Evolutionary conservation across 1,140 invertebrate species (phyloP), one percentile per base, ranked within the genome.

Genomic region (Macrotrachela quadricornifera): DNA sequence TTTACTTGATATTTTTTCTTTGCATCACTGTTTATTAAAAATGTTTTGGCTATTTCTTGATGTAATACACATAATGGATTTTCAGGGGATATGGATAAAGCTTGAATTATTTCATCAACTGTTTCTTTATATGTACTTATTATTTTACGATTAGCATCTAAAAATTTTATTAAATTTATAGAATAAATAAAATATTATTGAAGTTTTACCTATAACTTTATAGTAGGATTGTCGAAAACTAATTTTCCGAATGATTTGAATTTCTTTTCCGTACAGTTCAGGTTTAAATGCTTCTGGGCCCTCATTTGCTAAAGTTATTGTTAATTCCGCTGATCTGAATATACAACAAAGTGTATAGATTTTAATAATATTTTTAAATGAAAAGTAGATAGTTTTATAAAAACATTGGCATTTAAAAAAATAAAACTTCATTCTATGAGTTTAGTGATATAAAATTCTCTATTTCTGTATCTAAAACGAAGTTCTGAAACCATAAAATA

Each of bases 61-160:
- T 86, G 91, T 12, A 95, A 66, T 10, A 94, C 75, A 58, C 80
- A 82, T 17, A 92, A 78, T 0, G 87, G 88, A 73, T 94, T 94
- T 54, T 90, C 81, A 0, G 88, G 77, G 54, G 71, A 82, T 58
- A 95, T 87, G 60, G 85, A 81, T 87, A 77, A 43, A 73, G 71
- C 36, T 75, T 62, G 6, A 80, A 63, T 49, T 92, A 80, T 15
- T 74, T 72, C 6, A 58, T 58, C 10, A 77, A 53, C 50, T 76
- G 74, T 42, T 71, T 63, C 46, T 65, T 63, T 50, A 4, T 2
- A 30, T 4, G 21, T 30, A 30, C 21, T 30, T 30, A 30, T 30
- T 30, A 30, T 8, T 30, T 30, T 30, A 30, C 21, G 21, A 8
- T 30, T 30, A 30, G 2, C 21, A 30, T 30, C 21, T 30, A 30